These are phyloP conservation scores for Octodon degus DNA, from an alignment of 2,113 vertebrate genomes.

Conservation along the genomic window DNA sequence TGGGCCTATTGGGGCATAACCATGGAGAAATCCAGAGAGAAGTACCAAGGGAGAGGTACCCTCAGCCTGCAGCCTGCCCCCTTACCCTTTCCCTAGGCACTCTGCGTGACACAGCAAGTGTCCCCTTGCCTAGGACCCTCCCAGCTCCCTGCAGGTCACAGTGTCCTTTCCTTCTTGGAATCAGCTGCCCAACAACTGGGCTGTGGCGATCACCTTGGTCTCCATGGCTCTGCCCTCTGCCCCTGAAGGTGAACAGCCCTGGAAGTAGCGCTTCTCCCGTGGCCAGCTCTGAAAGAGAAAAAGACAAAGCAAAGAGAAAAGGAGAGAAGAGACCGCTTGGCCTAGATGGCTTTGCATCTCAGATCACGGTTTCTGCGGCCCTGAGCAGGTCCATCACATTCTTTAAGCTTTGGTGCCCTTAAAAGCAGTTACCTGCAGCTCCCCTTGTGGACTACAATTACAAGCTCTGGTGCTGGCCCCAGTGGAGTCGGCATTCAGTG, in stretches of 20 bases:
- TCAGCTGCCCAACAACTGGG: rapidly evolving
- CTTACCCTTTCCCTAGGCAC: neutral
- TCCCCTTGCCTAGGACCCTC: neutral
- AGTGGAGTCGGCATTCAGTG: no score
- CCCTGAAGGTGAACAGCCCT: rapidly evolving
- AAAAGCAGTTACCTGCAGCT: neutral
- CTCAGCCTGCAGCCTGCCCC: neutral
- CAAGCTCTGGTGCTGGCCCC: neutral
- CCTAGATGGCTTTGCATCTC: neutral
- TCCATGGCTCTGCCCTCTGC: neutral
- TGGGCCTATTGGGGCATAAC: neutral
- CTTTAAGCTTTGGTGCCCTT: neutral
- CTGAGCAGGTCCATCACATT: no score
- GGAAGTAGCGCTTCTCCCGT: neutral
- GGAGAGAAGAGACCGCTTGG: neutral
- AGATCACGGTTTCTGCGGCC: neutral
- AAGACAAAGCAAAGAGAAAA: neutral
- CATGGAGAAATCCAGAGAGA: neutral
- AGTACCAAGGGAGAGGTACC: neutral
- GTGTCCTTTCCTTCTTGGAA: neutral
- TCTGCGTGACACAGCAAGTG: neutral
- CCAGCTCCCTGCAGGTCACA: neutral
- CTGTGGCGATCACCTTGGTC: neutral
- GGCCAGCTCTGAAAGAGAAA: neutral
- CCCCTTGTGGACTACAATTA: neutral